phyloP scores from a whole-genome alignment of 2,888 invertebrate species.

The Helobdella robusta region DNA sequence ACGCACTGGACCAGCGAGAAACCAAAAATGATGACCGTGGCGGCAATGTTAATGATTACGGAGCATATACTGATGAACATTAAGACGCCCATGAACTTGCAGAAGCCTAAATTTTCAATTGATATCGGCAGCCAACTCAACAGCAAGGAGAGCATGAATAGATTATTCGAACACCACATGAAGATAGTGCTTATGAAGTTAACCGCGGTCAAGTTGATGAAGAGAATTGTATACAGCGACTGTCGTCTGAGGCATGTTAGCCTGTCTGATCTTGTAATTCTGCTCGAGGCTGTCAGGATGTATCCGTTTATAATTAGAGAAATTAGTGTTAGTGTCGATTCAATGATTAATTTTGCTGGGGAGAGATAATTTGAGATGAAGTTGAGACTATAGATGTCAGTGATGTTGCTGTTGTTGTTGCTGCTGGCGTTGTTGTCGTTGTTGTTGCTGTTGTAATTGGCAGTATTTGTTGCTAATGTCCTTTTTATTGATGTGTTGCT shows the following conservation, averaged over 20 bases:
- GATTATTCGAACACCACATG: constrained; percentile 32
- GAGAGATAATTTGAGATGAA: too few relatives aligned
- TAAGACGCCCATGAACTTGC: constrained; percentile 20
- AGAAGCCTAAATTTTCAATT: constrained; percentile 2
- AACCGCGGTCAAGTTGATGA: constrained; percentile 31
- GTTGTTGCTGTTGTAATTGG: too few relatives aligned
- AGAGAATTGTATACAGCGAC: constrained; percentile 32
- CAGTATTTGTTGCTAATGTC: too few relatives aligned
- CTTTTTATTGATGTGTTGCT: too few relatives aligned
- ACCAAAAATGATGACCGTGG: constrained; percentile 31
- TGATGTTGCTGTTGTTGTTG: too few relatives aligned
- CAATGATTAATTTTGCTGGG: not conserved
- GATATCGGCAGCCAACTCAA: not conserved
- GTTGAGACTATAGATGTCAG: too few relatives aligned
- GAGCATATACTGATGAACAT: constrained; percentile 3
- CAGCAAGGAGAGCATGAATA: constrained; percentile 25
- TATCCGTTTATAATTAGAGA: not conserved
- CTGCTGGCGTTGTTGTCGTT: too few relatives aligned
- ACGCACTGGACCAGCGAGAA: constrained; percentile 32
- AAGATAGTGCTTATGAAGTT: constrained; percentile 29
- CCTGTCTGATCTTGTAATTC: not conserved
- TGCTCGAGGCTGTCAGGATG: not conserved
- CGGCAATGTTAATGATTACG: constrained; percentile 28
- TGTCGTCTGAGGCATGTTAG: not conserved
- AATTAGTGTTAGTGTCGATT: not conserved